Conservation (phyloP, 2,113 vertebrate genomes). For the Thalassoma bifasciatum region DNA sequence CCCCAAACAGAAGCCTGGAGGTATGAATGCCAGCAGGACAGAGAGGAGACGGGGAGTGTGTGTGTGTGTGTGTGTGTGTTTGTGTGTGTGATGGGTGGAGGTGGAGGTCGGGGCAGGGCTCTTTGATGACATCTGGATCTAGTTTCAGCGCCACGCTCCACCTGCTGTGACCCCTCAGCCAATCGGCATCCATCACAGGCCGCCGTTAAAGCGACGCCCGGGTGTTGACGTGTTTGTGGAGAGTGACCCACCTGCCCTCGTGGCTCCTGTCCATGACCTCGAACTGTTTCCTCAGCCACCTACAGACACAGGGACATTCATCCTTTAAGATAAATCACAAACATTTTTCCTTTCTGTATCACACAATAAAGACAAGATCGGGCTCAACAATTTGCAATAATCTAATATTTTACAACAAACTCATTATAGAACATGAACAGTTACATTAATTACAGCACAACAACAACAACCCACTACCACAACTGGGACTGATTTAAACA, state of each 20-base stretch:
- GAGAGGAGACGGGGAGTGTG: background rate
- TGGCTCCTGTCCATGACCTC: slow-evolving; percentile 86
- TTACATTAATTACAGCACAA: too few relatives aligned
- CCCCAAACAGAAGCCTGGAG: slow-evolving; percentile 48
- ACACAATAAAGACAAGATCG: too few relatives aligned
- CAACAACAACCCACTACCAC: too few relatives aligned
- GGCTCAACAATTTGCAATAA: too few relatives aligned
- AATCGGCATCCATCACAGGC: slow-evolving; percentile 11
- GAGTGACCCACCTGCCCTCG: slow-evolving; percentile 86
- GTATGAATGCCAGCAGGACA: background rate
- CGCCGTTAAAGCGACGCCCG: background rate
- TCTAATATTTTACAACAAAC: too few relatives aligned
- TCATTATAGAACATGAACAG: too few relatives aligned
- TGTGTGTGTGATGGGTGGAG: too few relatives aligned
- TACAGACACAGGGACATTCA: slow-evolving; percentile 51
- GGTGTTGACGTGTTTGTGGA: slow-evolving; percentile 20
- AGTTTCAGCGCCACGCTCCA: slow-evolving; percentile 24
- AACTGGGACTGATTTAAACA: too few relatives aligned
- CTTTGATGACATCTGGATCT: slow-evolving; percentile 57
- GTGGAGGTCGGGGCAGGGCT: too few relatives aligned
- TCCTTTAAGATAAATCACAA: too few relatives aligned
- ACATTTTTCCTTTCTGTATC: too few relatives aligned
- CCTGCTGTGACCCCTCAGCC: slow-evolving; percentile 22
- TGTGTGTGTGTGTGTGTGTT: background rate
- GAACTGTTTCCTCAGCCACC: slow-evolving; percentile 91